Percentiles rank a stretch among this genome's conserved stretches.
Evolutionary conservation across 2,113 vertebrate species (phyloP).

Genomic region (Rhynchopsitta pachyrhyncha): DNA sequence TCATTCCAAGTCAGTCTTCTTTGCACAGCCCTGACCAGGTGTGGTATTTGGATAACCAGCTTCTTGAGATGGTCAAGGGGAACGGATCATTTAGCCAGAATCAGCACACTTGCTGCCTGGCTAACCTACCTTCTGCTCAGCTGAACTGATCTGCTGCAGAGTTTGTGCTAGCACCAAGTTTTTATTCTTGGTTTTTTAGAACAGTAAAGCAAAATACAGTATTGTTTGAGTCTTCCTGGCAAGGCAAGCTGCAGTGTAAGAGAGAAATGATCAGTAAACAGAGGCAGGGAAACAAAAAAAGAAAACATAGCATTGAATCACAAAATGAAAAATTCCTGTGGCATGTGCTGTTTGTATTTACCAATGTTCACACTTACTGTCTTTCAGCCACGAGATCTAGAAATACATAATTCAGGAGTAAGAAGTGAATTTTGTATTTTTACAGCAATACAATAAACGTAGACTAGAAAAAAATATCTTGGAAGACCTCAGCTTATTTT

Average conservation of each 20-base stretch:
- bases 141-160: neutral
- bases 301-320: neutral
- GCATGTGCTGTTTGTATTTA: neutral
- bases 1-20: neutral
- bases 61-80: neutral
- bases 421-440: neutral
- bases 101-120: neutral
- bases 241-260: neutral
- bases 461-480: neutral
- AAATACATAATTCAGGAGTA: neutral
- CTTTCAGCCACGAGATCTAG: neutral
- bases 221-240: rapidly evolving
- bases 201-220: neutral
- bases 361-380: neutral
- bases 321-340: neutral
- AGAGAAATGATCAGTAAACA: neutral
- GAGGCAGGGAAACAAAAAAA: neutral
- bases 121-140: neutral
- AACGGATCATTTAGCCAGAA: neutral
- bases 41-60: neutral
- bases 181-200: neutral
- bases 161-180: neutral
- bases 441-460: neutral
- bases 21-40: neutral
- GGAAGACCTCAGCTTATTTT: neutral